Evolutionary conservation across 2,888 invertebrate genomes (phyloP).

Genomic region (Meiosimyza platycephala): DNA sequence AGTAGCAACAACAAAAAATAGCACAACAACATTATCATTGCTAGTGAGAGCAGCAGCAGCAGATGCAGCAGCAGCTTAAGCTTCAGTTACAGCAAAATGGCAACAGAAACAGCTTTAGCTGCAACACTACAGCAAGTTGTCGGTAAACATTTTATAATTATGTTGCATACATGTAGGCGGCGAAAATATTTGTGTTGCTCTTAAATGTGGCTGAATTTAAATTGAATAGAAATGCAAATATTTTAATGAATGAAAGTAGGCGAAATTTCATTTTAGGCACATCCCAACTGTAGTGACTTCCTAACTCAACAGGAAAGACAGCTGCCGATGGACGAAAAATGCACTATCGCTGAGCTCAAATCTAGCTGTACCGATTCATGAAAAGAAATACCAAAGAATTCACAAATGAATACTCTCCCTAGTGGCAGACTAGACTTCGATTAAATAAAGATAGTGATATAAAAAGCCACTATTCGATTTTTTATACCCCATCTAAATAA

Average conservation of each 20-base stretch:
- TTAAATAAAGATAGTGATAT: too few relatives aligned
- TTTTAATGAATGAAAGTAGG: slow-evolving; percentile 2
- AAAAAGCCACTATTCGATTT: too few relatives aligned
- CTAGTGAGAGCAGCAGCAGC: not conserved
- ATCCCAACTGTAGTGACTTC: too few relatives aligned
- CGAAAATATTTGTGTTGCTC: slow-evolving; percentile 40
- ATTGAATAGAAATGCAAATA: slow-evolving; percentile 27
- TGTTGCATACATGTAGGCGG: slow-evolving; percentile 39
- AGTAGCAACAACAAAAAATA: slow-evolving; percentile 8
- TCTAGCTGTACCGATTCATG: too few relatives aligned
- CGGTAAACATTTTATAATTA: slow-evolving; percentile 40
- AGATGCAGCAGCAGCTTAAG: not conserved
- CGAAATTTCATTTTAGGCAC: not conserved
- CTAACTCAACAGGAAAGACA: too few relatives aligned
- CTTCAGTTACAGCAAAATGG: not conserved
- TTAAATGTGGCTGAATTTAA: slow-evolving; percentile 35
- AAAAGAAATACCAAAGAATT: too few relatives aligned
- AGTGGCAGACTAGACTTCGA: too few relatives aligned
- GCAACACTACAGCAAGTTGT: slow-evolving; percentile 2
- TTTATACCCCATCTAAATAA: too few relatives aligned
- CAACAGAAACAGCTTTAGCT: not conserved
- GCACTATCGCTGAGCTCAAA: too few relatives aligned
- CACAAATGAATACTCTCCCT: too few relatives aligned
- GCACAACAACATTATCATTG: not conserved
- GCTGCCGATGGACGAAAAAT: too few relatives aligned